Conservation (phyloP, 2,797 vertebrate species). For the Florisuga fusca region DNA sequence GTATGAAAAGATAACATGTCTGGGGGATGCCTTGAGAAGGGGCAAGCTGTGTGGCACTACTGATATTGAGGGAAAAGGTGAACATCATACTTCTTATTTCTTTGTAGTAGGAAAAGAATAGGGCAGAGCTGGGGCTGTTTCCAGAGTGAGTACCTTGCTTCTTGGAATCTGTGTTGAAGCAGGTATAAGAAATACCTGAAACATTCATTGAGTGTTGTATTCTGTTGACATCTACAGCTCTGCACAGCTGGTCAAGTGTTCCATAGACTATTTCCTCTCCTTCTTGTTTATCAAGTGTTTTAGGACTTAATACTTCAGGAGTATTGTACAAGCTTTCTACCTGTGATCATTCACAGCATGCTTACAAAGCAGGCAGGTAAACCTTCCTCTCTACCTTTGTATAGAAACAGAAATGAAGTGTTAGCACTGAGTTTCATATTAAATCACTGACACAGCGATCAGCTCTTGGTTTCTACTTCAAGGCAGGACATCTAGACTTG, state of each 20-base stretch:
- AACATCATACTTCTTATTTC: not conserved
- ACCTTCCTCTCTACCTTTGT: not conserved
- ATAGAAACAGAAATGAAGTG: not conserved
- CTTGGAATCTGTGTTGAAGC: not conserved
- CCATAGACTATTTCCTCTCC: not conserved
- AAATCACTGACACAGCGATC: not conserved
- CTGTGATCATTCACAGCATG: not conserved
- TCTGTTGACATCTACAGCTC: slow-evolving; percentile 11
- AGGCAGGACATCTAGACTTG: not conserved
- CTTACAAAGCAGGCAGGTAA: not conserved
- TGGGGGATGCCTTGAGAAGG: not conserved
- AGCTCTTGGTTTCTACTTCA: not conserved
- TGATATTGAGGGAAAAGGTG: not conserved
- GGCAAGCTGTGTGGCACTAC: not conserved
- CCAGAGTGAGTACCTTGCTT: not conserved
- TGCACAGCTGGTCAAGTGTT: not conserved
- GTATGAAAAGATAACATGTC: not conserved
- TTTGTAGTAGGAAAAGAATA: not conserved
- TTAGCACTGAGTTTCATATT: not conserved
- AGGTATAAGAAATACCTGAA: slow-evolving; percentile 9
- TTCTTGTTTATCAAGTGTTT: not conserved
- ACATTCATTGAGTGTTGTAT: not conserved
- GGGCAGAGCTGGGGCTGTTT: not conserved
- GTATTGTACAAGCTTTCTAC: not conserved
- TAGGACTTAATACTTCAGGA: not conserved